Evolutionary conservation across 2,797 vertebrate species (phyloP).

Genomic region (Aythya fuligula): DNA sequence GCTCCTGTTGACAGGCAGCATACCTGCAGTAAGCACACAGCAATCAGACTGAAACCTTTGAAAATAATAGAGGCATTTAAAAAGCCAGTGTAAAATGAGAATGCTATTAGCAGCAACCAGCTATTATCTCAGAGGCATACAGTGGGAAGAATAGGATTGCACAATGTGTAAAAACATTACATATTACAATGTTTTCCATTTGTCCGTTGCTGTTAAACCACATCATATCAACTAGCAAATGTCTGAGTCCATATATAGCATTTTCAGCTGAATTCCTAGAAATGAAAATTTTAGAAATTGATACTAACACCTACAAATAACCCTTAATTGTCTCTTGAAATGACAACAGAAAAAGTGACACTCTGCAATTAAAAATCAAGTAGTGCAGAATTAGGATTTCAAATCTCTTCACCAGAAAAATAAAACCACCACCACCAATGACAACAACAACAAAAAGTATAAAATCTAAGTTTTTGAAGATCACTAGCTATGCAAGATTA

Average conservation of each 20-base stretch:
- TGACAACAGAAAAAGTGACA: neutral
- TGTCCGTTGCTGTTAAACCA: neutral
- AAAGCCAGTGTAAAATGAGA: neutral
- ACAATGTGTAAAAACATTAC: neutral
- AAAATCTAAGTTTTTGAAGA: rapidly evolving
- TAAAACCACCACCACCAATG: too few relatives aligned
- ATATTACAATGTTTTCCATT: neutral
- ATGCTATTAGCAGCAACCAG: neutral
- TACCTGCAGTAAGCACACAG: neutral
- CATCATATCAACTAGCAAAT: rapidly evolving
- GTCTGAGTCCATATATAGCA: rapidly evolving
- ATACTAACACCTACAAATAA: neutral
- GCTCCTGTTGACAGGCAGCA: neutral
- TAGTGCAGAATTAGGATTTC: neutral
- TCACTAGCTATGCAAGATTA: neutral
- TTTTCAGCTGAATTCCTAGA: neutral
- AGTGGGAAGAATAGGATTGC: neutral
- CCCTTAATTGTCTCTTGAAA: neutral
- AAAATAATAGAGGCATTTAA: neutral
- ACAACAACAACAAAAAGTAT: too few relatives aligned
- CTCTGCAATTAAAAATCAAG: neutral
- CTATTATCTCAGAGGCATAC: neutral
- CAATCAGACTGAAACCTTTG: neutral
- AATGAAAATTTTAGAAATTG: neutral
- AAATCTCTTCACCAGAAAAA: neutral